These are phyloP conservation scores for Cyphomyrus plagiostoma DNA, from an alignment of 2,113 vertebrate species.

Conservation along the genomic window DNA sequence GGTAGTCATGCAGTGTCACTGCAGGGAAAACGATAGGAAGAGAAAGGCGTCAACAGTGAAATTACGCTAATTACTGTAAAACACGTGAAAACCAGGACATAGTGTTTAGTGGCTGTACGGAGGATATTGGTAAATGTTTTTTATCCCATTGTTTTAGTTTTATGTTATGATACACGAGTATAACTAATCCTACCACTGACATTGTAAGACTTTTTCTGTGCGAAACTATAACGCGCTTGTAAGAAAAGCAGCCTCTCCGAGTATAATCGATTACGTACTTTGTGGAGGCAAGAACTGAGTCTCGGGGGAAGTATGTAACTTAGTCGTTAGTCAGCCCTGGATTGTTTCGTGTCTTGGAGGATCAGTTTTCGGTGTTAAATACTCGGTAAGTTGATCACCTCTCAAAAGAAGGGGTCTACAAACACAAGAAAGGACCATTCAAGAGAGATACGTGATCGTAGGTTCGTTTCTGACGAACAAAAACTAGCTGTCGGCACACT, in stretches of 20 bases:
- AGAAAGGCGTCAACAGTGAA: background rate
- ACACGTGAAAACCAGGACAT: background rate
- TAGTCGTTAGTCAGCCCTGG: background rate
- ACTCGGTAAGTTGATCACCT: background rate
- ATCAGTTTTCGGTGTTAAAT: background rate
- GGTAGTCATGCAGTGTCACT: background rate
- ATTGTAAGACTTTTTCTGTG: background rate
- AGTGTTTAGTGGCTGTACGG: background rate
- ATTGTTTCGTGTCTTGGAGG: background rate
- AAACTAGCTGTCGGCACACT: background rate
- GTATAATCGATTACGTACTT: background rate
- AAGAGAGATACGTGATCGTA: background rate
- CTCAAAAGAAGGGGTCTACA: background rate
- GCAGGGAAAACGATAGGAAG: background rate
- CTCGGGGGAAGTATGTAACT: background rate
- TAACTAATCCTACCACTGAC: background rate
- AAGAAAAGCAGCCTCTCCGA: background rate
- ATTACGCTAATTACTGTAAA: background rate
- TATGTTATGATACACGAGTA: background rate
- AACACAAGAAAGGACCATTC: background rate
- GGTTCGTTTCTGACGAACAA: background rate
- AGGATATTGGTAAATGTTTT: background rate
- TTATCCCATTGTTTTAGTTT: background rate
- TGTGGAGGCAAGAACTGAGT: background rate
- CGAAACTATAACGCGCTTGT: background rate